These are phyloP conservation scores for Drosophila persimilis DNA, from an alignment of 1,140 invertebrate genomes.

Conservation along the genomic window DNA sequence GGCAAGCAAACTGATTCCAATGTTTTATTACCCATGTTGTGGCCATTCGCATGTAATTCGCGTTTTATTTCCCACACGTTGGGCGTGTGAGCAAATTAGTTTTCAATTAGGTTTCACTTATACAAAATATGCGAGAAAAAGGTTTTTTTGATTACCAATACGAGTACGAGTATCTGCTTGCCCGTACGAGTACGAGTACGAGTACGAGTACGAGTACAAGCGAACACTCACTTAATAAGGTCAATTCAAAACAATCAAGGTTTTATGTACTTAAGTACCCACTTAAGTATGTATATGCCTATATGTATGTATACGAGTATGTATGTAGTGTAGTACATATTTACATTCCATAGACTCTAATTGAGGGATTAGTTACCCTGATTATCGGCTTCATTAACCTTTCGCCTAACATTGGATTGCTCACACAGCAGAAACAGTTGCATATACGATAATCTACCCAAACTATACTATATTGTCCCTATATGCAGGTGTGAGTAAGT, in stretches of 20 bases:
- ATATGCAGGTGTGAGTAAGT: conserved; percentile 34
- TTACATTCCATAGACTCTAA: background rate
- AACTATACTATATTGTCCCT: conserved; percentile 9
- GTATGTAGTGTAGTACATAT: no score
- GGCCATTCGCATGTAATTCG: conserved; percentile 72
- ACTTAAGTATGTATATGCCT: no score
- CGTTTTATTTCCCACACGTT: conserved; percentile 59
- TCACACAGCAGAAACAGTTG: conserved; percentile 14
- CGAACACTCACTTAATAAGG: no score
- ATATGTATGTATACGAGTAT: no score
- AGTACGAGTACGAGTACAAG: no score
- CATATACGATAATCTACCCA: conserved; percentile 37
- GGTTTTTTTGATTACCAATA: no score
- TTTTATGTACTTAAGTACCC: no score
- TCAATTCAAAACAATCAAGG: no score
- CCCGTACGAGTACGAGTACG: no score
- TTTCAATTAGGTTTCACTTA: conserved; percentile 69
- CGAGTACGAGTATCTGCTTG: no score
- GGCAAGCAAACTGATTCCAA: conserved; percentile 72
- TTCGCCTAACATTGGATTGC: conserved; percentile 37
- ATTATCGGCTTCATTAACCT: conserved; percentile 60
- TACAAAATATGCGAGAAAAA: conserved; percentile 5
- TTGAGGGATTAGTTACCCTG: conserved; percentile 53
- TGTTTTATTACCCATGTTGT: conserved; percentile 76
- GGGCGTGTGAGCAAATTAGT: conserved; percentile 61